Conservation (phyloP, 2,888 invertebrate species). For the Tridacna gigas region DNA sequence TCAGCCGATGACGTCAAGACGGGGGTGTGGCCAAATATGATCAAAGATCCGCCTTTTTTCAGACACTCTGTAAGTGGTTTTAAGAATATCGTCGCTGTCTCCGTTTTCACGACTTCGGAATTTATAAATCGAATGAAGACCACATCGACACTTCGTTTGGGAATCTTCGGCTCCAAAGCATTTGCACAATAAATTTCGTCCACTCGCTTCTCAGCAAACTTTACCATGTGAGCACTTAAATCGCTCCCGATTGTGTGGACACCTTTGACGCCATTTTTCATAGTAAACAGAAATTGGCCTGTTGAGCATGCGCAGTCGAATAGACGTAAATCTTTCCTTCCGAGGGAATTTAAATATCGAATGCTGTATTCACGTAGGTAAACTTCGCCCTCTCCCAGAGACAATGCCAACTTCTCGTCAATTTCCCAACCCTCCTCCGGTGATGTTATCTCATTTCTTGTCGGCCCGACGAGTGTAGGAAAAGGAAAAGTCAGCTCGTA, state of each 20-base stretch:
- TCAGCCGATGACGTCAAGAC: constrained; percentile 70
- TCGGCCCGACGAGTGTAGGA: constrained; percentile 60
- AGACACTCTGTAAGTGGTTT: constrained; percentile 62
- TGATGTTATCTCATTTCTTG: constrained; percentile 66
- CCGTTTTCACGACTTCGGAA: constrained; percentile 70
- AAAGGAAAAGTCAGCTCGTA: constrained; percentile 68
- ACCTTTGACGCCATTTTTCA: constrained; percentile 65
- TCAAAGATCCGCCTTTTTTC: constrained; percentile 67
- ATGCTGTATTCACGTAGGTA: constrained; percentile 66
- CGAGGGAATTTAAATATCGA: constrained; percentile 63
- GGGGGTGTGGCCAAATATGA: constrained; percentile 73
- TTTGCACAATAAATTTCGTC: constrained; percentile 71
- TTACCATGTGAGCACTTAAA: constrained; percentile 69
- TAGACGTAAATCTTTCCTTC: constrained; percentile 56
- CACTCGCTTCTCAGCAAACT: constrained; percentile 67
- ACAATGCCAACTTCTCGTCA: constrained; percentile 65
- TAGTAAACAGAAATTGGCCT: constrained; percentile 70
- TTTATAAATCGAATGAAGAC: constrained; percentile 71
- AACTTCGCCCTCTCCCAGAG: constrained; percentile 66
- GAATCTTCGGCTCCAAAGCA: constrained; percentile 68
- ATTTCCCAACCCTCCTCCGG: constrained; percentile 70
- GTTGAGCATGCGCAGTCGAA: constrained; percentile 74
- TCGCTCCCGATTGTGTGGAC: constrained; percentile 69
- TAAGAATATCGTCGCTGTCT: constrained; percentile 60
- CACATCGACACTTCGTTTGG: constrained; percentile 63